Base-by-base conservation (phyloP, 2,113 vertebrate genomes). In the Ptilonorhynchus violaceus region DNA sequence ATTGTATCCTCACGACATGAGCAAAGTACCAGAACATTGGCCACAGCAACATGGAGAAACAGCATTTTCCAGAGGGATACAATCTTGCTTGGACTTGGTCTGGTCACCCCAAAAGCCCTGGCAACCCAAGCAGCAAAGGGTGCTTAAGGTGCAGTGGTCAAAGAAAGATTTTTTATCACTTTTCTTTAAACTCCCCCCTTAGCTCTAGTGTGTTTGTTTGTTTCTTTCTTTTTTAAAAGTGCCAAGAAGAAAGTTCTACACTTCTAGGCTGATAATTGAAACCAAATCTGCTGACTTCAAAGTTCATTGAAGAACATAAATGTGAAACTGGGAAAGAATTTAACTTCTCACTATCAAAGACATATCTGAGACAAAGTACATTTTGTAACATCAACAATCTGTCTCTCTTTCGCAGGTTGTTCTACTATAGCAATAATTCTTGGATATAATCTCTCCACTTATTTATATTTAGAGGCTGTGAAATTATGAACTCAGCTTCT, bases 401-500 rank as follows among this genome's bases (percentile, higher is more conserved):
- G 53, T 92, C 92, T 91, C 89, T 95, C 73, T 88, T 90, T 92
- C 41, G 42, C 69, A 92, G 69, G 55, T 83, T 89, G 76, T 93
- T 92, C 74, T 79, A 79, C 86, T 90, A 90, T 17, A 91, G 85
- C 68, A 93, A 66, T 85, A 96, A 85, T 70, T 93, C 85, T 85
- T 90, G 76, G 60, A 88, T 91, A 85, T 78, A 97, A 94, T 91
- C 53, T 77, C 90, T 84, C 64, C 72, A 75, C 70, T 87, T 85
- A 92, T 33, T 95, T 96, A 93, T 92, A 94, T 94, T 96, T 96
- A 96, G 90, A 96, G 85, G 82, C 67, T 11, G 4, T 64, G 44
- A 94, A 97, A 92, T 82, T 15, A 97, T 95, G 88, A 96, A 74
- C 81, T 96, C 93, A 80, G 69, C 69, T 96, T 94, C 94, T 93